Conservation (phyloP, 2,113 vertebrate genomes). For the Hucho hucho region DNA sequence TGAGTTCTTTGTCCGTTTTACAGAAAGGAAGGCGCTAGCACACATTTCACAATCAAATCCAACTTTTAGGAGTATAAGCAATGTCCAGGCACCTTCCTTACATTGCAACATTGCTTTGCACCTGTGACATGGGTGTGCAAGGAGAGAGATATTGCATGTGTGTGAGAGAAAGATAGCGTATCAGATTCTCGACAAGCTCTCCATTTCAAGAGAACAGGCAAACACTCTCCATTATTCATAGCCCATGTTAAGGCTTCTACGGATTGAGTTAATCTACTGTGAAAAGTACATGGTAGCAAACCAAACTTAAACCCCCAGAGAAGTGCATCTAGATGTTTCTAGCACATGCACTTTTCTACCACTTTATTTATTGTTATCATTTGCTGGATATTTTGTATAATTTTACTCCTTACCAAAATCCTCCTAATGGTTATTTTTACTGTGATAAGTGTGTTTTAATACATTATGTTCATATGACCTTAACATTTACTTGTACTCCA, state of each 20-base stretch:
- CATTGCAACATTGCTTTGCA: too few relatives aligned
- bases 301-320: constrained; percentile 26
- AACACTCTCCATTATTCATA: constrained; percentile 70
- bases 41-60: constrained; percentile 17
- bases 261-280: constrained; percentile 64
- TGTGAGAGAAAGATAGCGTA: constrained; percentile 35
- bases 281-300: constrained; percentile 46
- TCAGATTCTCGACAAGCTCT: constrained; percentile 58
- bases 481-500: too few relatives aligned
- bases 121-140: constrained; percentile 24
- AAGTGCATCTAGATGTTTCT: constrained; percentile 10
- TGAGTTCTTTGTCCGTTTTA: constrained; percentile 33
- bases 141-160: too few relatives aligned
- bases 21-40: neutral
- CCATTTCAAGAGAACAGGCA: constrained; percentile 60
- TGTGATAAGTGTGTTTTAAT: too few relatives aligned
- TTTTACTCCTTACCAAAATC: too few relatives aligned
- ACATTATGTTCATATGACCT: too few relatives aligned
- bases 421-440: too few relatives aligned
- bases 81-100: neutral
- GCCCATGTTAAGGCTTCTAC: constrained; percentile 56
- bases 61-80: constrained; percentile 35
- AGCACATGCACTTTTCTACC: neutral
- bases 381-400: neutral
- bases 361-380: neutral